phyloP scores from a whole-genome alignment of 1,140 invertebrate species.

The Glossosoma conforme region DNA sequence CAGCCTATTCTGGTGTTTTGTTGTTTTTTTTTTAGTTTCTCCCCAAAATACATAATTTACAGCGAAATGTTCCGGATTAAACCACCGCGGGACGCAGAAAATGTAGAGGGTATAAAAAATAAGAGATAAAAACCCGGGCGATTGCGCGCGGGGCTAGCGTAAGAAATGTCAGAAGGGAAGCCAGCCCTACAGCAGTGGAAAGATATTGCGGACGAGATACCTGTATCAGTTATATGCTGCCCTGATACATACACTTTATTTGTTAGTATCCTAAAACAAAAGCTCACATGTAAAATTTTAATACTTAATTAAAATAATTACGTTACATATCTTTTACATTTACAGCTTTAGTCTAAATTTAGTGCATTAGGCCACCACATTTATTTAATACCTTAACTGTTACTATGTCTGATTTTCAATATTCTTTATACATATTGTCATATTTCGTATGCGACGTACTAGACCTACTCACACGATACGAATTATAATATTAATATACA shows the following conservation, averaged over 20 bases:
- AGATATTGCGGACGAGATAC: slow-evolving; percentile 8
- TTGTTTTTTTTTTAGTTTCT: too few species aligned
- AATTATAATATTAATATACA: too few species aligned
- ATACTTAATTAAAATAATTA: too few species aligned
- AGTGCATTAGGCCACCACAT: too few species aligned
- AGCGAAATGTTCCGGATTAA: slow-evolving; percentile 28
- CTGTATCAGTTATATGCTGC: slow-evolving; percentile 6
- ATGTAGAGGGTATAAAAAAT: slow-evolving; percentile 16
- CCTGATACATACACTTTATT: slow-evolving; percentile 6
- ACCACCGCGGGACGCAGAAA: slow-evolving; percentile 20
- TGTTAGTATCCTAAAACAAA: background rate
- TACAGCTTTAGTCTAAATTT: too few species aligned
- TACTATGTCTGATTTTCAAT: too few species aligned
- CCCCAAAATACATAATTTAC: slow-evolving; percentile 28
- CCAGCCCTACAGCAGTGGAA: slow-evolving; percentile 1
- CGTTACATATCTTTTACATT: too few species aligned
- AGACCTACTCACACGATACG: too few species aligned
- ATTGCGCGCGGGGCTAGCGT: slow-evolving; percentile 11
- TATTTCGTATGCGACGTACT: too few species aligned
- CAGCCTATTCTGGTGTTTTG: background rate
- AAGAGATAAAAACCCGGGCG: slow-evolving; percentile 25
- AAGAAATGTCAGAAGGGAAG: slow-evolving; percentile 12
- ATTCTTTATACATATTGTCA: too few species aligned
- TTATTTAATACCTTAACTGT: too few species aligned
- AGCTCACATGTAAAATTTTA: background rate